Percentiles rank a stretch among this genome's conserved stretches.
Conservation (phyloP, 37 sponge, comb jelly and placozoan species). For the Hexactinellida sp. region DNA sequence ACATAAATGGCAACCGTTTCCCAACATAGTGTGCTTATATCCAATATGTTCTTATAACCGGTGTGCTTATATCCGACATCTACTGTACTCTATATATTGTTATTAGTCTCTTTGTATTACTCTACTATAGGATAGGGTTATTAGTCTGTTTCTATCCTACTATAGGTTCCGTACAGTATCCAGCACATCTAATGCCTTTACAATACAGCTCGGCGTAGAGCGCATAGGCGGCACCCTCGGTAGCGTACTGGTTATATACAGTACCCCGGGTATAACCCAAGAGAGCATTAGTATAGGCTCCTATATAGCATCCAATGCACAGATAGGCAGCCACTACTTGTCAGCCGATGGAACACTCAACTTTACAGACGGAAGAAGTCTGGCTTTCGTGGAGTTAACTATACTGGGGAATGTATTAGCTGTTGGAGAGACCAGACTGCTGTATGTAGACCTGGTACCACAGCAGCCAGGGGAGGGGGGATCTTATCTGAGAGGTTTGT, state of each 20-base stretch:
- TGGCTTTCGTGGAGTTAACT: slow-evolving; percentile 19
- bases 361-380: slow-evolving; percentile 42
- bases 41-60: too few species aligned
- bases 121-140: too few species aligned
- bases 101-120: too few species aligned
- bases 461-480: not conserved
- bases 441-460: not conserved
- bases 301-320: not conserved
- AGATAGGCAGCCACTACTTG: slow-evolving; percentile 1
- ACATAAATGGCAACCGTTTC: too few species aligned
- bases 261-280: slow-evolving; percentile 24
- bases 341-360: slow-evolving; percentile 35
- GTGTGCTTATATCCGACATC: too few species aligned
- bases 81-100: too few species aligned
- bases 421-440: slow-evolving; percentile 35
- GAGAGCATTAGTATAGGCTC: not conserved
- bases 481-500: not conserved
- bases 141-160: too few species aligned
- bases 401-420: slow-evolving; percentile 43
- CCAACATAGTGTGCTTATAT: too few species aligned
- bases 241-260: slow-evolving; percentile 32
- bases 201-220: slow-evolving; percentile 49
- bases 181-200: slow-evolving; percentile 11
- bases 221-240: slow-evolving; percentile 49
- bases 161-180: not conserved